Evolutionary conservation across 30 jellyfish, hydroid and myxozoan genomes (phyloP).

Genomic region (Haliclystus octoradiatus): DNA sequence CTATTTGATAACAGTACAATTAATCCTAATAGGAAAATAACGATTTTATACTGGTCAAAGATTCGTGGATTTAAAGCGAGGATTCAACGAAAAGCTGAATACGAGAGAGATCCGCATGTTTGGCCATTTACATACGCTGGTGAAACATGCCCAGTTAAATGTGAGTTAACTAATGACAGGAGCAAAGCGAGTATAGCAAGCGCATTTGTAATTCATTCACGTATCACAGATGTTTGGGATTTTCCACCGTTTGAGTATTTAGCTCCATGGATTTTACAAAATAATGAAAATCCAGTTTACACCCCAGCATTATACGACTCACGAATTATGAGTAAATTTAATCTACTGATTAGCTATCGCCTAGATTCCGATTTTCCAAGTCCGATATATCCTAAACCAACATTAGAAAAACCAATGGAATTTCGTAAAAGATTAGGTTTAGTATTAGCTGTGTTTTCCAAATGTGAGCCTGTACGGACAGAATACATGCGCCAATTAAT

Average conservation of each 20-base stretch:
- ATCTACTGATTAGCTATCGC: conserved; percentile 75
- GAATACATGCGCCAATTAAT: conserved; percentile 97
- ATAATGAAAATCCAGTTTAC: conserved; percentile 96
- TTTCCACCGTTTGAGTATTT: conserved; percentile 80
- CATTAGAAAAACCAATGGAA: conserved; percentile 71
- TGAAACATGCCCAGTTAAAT: conserved; percentile 80
- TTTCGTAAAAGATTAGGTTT: conserved; percentile 73
- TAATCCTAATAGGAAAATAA: conserved; percentile 42
- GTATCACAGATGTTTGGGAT: conserved; percentile 93
- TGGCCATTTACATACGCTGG: conserved; percentile 99
- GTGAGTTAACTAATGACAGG: conserved; percentile 87
- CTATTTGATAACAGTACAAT: conserved; percentile 70
- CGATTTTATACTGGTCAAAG: conserved; percentile 88
- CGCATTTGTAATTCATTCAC: conserved; percentile 95
- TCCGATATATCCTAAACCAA: conserved; percentile 96
- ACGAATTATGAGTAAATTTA: conserved; percentile 79
- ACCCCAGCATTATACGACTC: conserved; percentile 94
- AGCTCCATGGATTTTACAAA: conserved; percentile 97
- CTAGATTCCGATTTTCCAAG: conserved; percentile 96
- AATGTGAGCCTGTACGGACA: conserved; percentile 93
- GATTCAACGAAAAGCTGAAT: conserved; percentile 66
- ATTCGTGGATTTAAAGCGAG: conserved; percentile 87
- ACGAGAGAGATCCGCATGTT: conserved; percentile 70
- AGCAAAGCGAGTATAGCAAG: conserved; percentile 84
- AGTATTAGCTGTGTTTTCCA: conserved; percentile 93